phyloP scores from a whole-genome alignment of 2,113 vertebrate genomes.

The Micronycteris hirsuta region DNA sequence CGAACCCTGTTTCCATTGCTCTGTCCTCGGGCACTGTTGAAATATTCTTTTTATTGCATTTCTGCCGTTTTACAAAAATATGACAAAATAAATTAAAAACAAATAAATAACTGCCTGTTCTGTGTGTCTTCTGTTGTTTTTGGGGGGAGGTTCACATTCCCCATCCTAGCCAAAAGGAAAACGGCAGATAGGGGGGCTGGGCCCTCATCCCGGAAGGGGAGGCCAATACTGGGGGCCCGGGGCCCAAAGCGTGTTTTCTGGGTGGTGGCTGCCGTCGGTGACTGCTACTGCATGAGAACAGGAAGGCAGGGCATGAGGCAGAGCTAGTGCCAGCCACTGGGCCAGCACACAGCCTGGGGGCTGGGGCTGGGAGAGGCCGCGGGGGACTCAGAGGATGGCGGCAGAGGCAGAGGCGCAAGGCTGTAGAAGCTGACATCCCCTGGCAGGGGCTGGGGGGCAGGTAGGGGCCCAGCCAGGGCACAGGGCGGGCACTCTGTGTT shows the following conservation, averaged over 20 bases:
- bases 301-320: neutral
- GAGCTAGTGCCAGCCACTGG: constrained; percentile 65
- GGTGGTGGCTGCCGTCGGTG: neutral
- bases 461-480: neutral
- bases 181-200: neutral
- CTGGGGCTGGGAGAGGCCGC: constrained; percentile 47
- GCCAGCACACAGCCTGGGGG: constrained; percentile 71
- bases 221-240: neutral
- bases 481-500: constrained; percentile 57
- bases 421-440: constrained; percentile 68
- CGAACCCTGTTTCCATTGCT: neutral
- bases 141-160: neutral
- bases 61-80: constrained; percentile 99
- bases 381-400: neutral
- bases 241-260: neutral
- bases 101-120: constrained; percentile 89
- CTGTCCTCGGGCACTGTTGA: constrained; percentile 72
- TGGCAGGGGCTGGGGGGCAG: constrained; percentile 1
- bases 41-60: constrained; percentile 95
- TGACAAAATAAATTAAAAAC: constrained; percentile 99
- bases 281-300: constrained; percentile 51
- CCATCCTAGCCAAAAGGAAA: constrained; percentile 25
- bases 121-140: constrained; percentile 38
- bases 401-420: constrained; percentile 27
- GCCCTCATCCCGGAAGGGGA: neutral